phyloP scores from a whole-genome alignment of 2,113 vertebrate genomes.

The Dolichallabes microphthalmus region DNA sequence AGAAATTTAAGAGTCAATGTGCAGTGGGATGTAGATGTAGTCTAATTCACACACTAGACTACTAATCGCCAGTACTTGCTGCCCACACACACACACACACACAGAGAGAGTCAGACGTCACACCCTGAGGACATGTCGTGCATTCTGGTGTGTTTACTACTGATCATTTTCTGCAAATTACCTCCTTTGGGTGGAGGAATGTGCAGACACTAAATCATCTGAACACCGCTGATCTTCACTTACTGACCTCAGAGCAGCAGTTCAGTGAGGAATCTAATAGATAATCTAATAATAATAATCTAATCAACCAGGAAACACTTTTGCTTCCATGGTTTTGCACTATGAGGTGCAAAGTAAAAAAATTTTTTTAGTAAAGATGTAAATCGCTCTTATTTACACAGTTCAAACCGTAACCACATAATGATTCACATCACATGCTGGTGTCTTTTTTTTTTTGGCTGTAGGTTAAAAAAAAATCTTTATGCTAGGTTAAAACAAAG shows the following conservation, averaged over 20 bases:
- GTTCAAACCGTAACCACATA: background rate
- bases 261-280: background rate
- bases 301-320: background rate
- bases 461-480: too few relatives aligned
- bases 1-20: background rate
- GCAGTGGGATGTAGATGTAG: too few relatives aligned
- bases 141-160: constrained; percentile 39
- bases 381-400: background rate
- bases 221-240: background rate
- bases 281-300: too few relatives aligned
- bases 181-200: constrained; percentile 58
- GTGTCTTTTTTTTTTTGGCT: background rate
- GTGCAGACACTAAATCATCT: background rate
- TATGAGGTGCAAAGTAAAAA: background rate
- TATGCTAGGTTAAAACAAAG: background rate
- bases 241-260: background rate
- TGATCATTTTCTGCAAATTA: constrained; percentile 59
- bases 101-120: constrained; percentile 25
- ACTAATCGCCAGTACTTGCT: background rate
- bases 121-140: background rate
- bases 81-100: constrained; percentile 7
- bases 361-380: too few relatives aligned
- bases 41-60: background rate
- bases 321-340: background rate
- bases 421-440: background rate